phyloP scores from a whole-genome alignment of 2,888 invertebrate species.

The Thalpophila matura region DNA sequence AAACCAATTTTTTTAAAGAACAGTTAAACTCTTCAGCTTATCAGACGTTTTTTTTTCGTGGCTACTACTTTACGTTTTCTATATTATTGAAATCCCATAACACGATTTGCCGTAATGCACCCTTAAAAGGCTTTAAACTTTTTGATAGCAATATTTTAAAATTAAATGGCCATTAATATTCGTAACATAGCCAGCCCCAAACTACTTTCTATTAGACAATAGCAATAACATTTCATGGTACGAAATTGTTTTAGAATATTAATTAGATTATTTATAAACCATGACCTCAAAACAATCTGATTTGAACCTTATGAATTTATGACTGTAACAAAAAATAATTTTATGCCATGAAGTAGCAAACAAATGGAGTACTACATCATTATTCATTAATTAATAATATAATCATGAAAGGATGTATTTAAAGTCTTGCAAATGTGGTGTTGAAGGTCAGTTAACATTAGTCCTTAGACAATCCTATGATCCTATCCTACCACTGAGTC shows the following conservation, averaged over 20 bases:
- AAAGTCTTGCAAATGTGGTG: background rate
- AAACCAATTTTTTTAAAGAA: no score
- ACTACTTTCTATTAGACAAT: conserved; percentile 4
- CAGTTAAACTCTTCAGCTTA: no score
- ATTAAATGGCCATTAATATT: background rate
- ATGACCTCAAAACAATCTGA: conserved; percentile 30
- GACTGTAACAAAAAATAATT: background rate
- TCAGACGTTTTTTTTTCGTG: no score
- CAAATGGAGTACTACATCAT: no score
- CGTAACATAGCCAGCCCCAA: background rate
- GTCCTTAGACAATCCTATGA: no score
- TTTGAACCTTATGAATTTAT: conserved; percentile 25
- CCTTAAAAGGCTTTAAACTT: conserved; percentile 27
- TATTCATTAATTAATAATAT: no score
- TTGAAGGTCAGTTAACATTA: no score
- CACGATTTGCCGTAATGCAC: no score
- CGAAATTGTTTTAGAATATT: conserved; percentile 9
- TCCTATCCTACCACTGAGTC: no score
- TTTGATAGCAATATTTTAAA: background rate
- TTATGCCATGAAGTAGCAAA: background rate
- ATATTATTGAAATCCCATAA: no score
- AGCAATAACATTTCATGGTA: conserved; percentile 49
- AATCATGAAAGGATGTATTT: no score
- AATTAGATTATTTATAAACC: conserved; percentile 36
- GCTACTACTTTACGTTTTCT: no score